Conservation (phyloP, 2,113 vertebrate genomes). For the Bungarus multicinctus region DNA sequence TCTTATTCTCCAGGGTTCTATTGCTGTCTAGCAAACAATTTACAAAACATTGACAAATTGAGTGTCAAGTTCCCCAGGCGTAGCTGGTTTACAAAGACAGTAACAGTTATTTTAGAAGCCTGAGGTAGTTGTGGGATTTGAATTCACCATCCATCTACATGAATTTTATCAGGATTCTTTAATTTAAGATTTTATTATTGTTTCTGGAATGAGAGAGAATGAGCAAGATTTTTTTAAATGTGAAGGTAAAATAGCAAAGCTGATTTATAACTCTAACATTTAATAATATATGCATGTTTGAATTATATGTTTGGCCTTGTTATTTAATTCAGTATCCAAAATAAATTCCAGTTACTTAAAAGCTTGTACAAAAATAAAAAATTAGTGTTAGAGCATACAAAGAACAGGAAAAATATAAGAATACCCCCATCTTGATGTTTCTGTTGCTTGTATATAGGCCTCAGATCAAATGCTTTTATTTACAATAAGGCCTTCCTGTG, state of each 20-base stretch:
- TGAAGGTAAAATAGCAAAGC: neutral
- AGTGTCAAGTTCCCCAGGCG: conserved; percentile 24
- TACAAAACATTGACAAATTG: conserved; percentile 34
- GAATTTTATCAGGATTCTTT: conserved; percentile 3
- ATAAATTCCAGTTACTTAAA: neutral
- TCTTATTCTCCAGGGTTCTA: conserved; percentile 29
- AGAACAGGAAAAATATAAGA: neutral
- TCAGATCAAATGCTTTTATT: neutral
- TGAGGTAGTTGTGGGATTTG: conserved; percentile 7
- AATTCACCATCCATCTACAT: conserved; percentile 15
- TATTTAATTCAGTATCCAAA: rapidly evolving
- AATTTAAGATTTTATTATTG: conserved; percentile 13
- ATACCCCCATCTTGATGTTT: neutral
- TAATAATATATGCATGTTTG: neutral
- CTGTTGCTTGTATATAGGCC: neutral
- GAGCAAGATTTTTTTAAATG: neutral
- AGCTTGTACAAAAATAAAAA: rapidly evolving
- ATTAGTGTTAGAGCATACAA: neutral
- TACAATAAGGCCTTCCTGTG: neutral
- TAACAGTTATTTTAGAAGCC: conserved; percentile 33
- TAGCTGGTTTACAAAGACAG: conserved; percentile 26
- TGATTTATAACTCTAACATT: neutral
- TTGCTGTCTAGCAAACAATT: conserved; percentile 31
- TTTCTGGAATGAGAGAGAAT: neutral
- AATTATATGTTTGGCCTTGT: neutral